Evolutionary conservation across 1,140 invertebrate species (phyloP).

Genomic region (Cydia amplana): DNA sequence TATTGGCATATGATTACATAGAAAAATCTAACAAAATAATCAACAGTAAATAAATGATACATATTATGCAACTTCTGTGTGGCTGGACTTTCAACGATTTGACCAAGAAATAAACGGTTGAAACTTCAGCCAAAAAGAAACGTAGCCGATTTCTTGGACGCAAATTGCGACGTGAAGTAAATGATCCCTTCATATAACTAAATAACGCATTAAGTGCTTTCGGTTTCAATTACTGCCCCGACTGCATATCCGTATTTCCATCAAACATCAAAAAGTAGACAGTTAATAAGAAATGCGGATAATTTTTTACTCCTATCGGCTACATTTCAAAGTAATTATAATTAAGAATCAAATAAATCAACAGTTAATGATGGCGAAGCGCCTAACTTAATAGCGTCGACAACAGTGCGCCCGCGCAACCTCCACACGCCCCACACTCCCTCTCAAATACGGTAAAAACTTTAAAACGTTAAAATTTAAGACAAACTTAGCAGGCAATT

Average conservation of each 20-base stretch:
- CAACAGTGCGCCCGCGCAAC: conserved; percentile 36
- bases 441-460: conserved; percentile 10
- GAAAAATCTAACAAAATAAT: conserved; percentile 21
- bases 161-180: too few species aligned
- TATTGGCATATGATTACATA: conserved; percentile 36
- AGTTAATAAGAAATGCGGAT: too few species aligned
- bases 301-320: not conserved
- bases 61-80: not conserved
- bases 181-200: too few species aligned
- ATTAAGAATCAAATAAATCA: conserved; percentile 41
- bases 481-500: not conserved
- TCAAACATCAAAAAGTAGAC: too few species aligned
- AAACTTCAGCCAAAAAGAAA: not conserved
- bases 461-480: conserved; percentile 21
- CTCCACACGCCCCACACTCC: not conserved
- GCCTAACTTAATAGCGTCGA: conserved; percentile 72
- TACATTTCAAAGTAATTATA: conserved; percentile 36
- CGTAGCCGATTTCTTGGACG: not conserved
- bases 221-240: too few species aligned
- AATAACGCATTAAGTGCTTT: too few species aligned
- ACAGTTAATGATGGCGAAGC: conserved; percentile 54
- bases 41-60: conserved; percentile 6
- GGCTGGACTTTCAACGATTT: conserved; percentile 8
- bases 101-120: not conserved
- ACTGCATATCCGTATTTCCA: too few species aligned